These are phyloP conservation scores for Ranitomeya imitator DNA, from an alignment of 2,113 vertebrate genomes.

Conservation along the genomic window DNA sequence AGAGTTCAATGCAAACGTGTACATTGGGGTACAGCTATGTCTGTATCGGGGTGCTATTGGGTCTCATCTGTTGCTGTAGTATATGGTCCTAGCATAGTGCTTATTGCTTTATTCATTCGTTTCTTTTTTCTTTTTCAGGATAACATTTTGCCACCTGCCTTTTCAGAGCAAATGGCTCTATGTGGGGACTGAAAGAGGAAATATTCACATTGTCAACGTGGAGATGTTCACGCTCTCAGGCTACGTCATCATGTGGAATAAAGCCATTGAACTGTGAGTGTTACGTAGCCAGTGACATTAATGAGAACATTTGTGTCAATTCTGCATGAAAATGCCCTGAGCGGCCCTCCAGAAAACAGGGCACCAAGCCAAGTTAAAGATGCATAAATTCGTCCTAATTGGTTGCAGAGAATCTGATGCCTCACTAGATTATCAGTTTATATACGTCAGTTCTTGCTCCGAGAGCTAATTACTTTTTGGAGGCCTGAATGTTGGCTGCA, in stretches of 20 bases:
- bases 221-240: constrained; percentile 99
- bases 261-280: constrained; percentile 99
- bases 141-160: constrained; percentile 98
- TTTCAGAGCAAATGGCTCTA: constrained; percentile 99
- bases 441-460: constrained; percentile 54
- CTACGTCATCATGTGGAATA: constrained; percentile 99
- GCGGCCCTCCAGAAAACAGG: constrained; percentile 43
- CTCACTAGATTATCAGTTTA: constrained; percentile 56
- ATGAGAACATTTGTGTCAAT: constrained; percentile 52
- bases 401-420: constrained; percentile 53
- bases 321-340: constrained; percentile 45
- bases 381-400: constrained; percentile 54
- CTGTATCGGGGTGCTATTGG: too few relatives aligned
- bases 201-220: constrained; percentile 98
- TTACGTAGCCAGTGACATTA: constrained; percentile 52
- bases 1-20: too few relatives aligned
- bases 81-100: neutral
- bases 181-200: constrained; percentile 96
- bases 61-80: neutral
- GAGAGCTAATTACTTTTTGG: constrained; percentile 56
- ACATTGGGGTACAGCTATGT: too few relatives aligned
- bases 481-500: constrained; percentile 47
- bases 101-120: neutral
- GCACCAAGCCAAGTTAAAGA: constrained; percentile 50
- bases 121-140: constrained; percentile 76